Base-by-base conservation (phyloP, 2,797 vertebrate species). In the Apogon talboti region DNA sequence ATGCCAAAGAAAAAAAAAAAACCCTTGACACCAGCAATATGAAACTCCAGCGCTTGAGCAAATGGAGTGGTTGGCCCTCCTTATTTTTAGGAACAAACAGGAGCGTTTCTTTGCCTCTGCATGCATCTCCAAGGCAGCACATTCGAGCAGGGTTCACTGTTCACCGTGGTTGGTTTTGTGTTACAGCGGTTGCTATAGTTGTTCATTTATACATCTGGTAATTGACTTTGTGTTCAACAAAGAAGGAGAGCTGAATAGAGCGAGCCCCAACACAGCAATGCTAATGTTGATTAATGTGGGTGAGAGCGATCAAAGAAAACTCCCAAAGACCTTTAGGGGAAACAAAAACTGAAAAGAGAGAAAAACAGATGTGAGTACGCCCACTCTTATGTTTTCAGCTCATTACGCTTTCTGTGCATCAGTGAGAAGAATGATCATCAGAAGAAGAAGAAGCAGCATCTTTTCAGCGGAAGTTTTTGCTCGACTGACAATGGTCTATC, bases 261-360 rank as follows among this genome's bases (percentile, higher is more conserved):
- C 51, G 37, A 41, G 48, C 65, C 55, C 70, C 53, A 61, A 60
- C 70, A 47, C 65, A 24, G 60, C 49, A 50, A 42, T 45, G 64
- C 60, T 89, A 83, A 87, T 87, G 71, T 70, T 86, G 82, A 90
- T 88, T 84, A 87, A 86, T 80, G 81, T 81, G 63, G 61, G 68
- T 52, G 57, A 71, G 54, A 2, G 49, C 71, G 78, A 88, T 89
- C 71, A 87, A 82, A 87, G 80, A 63, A 58, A 56, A 52, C 64
- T 69, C 57, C 24, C 42, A 13, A 40, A 76, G 74, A 80, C 74
- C 82, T 88, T 83, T 61, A 64, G 72, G 78, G 53, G 44, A 55
- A 78, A 67, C 38, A 52, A 66, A 69, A 73, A 55, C 40, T 45
- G 48, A 75, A 76, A 76, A 75, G 55, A 62, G 47, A 80, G 46